Evolutionary conservation across 2,797 vertebrate species (phyloP).

Genomic region (Mustela erminea): DNA sequence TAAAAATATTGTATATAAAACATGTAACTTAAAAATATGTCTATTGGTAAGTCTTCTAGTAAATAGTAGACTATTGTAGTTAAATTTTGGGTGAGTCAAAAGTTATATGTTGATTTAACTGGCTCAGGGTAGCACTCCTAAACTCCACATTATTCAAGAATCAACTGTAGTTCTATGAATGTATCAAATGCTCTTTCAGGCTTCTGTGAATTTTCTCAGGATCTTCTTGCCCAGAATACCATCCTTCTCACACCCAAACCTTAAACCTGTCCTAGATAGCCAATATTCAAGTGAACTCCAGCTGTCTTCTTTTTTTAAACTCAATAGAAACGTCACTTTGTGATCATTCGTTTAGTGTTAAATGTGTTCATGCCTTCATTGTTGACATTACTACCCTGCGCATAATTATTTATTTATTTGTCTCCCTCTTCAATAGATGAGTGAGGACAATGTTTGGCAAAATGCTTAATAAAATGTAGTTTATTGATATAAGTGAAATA

Average conservation of each 20-base stretch:
- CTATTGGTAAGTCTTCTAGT: background rate
- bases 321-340: conserved; percentile 7
- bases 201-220: background rate
- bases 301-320: background rate
- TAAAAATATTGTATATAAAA: background rate
- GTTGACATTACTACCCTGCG: background rate
- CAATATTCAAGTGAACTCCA: background rate
- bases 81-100: background rate
- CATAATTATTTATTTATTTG: conserved; percentile 37
- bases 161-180: background rate
- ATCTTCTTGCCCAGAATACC: background rate
- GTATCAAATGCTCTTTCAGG: background rate
- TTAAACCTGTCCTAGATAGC: background rate
- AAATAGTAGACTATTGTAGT: background rate
- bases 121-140: background rate
- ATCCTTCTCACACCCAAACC: background rate
- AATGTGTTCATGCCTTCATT: background rate
- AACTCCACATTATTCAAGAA: background rate
- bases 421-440: background rate
- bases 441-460: background rate
- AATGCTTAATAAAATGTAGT: conserved; percentile 12
- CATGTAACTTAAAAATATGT: background rate
- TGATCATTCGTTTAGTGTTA: background rate
- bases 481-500: conserved; percentile 13
- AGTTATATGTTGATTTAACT: background rate